Base-by-base conservation (phyloP, 2,113 vertebrate genomes). In the Stictonetta naevosa region DNA sequence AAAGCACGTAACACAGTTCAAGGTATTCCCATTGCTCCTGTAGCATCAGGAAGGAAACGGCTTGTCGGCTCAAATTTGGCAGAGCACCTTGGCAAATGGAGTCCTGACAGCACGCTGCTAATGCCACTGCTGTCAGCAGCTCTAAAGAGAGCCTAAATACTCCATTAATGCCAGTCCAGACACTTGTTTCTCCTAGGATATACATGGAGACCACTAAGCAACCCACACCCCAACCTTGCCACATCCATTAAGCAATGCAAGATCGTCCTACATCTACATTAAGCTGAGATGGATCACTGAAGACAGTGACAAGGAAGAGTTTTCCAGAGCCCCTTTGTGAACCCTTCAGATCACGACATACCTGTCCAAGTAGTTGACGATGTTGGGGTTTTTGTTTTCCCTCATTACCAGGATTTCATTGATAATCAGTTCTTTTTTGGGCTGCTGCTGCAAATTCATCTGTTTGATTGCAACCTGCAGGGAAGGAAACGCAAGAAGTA, bases 371-470 rank as follows among this genome's bases (percentile, higher is more conserved):
- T 99, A 99, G 97, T 99, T 99, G 94, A 99, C 99, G 6, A 99
- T 99, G 92, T 99, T 99, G 34, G 99, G 99, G 96, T 99, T 99
- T 95, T 99, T 99, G 98, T 99, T 99, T 99, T 99, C 99, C 99
- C 99, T 99, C 99, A 99, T 99, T 81, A 99, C 99, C 69, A 99
- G 98, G 87, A 99, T 99, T 98, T 99, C 99, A 53, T 99, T 99
- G 95, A 99, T 99, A 96, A 99, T 99, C 96, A 99, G 97, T 64
- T 99, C 99, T 84, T 99, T 99, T 96, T 99, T 99, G 7, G 99
- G 99, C 97, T 99, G 99, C 97, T 99, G 99, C 97, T 99, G 99
- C 90, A 99, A 97, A 94, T 99, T 99, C 99, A 99, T 99, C 98
- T 99, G 99, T 95, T 99, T 99, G 31, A 99, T 99, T 83, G 99